Base-by-base conservation (phyloP, 2,888 invertebrate genomes). In the Gymnoscelis rufifasciata region DNA sequence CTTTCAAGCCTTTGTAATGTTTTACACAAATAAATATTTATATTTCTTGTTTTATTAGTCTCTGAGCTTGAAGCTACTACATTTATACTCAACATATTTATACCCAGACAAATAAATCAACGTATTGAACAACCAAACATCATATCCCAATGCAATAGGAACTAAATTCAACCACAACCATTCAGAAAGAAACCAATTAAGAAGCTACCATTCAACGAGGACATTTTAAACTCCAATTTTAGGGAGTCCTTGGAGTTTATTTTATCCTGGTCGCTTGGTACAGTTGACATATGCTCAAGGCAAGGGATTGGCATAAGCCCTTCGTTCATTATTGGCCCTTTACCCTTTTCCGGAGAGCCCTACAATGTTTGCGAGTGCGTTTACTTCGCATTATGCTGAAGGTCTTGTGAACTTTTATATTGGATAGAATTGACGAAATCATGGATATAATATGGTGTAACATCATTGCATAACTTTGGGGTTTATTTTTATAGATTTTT, bases 231-330 rank as follows among this genome's bases (percentile, higher is more conserved):
- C 33, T 26, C 31, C 38, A 31, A 49, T 47, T 45, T 48, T 42
- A 6, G 11, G 29, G 14, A 8, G 26, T 35, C 36, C 13, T 36
- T 43, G 11, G n/a, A 15, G 58, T 38, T 75, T 79, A 53, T 43
- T 47, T 43, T 49, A 64, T 54, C 56, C 49, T 76, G 74, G 82
- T 47, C 63, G 56, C 1, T 48, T 49, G 49, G 52, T 63, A 68
- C 66, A 64, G 61, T 68, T 78, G 84, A 83, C 84, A 84, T 86
- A 84, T 83, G 84, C 78, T 82, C 67, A 78, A 74, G 82, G 80
- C 31, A 78, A 75, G 78, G 70, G 83, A 81, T 78, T 80, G 80
- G 74, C 73, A 72, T 82, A 83, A 84, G 79, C 84, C 80, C 75
- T 74, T 74, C 75, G 74, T 73, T 80, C 78, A 83, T 84, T 84